These are phyloP conservation scores for Mythimna ferrago DNA, from an alignment of 2,888 invertebrate genomes.

Conservation along the genomic window DNA sequence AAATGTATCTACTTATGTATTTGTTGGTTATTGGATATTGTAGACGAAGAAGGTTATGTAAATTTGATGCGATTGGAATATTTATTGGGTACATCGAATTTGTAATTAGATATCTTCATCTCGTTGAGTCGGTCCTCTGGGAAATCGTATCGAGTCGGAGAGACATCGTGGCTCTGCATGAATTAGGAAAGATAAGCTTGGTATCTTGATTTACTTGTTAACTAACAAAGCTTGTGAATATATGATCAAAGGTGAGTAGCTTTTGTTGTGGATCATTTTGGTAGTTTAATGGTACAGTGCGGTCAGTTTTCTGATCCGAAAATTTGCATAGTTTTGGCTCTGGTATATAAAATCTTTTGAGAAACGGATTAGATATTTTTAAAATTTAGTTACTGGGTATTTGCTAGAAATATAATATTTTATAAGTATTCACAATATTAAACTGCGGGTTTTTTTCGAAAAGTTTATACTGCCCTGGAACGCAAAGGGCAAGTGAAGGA, in stretches of 20 bases:
- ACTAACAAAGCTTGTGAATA: conserved; percentile 57
- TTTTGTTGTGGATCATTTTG: conserved; percentile 26
- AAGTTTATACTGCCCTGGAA: no score
- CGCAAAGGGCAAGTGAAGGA: no score
- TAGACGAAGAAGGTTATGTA: conserved; percentile 73
- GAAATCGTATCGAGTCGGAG: conserved; percentile 82
- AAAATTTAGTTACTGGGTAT: no score
- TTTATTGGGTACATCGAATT: conserved; percentile 87
- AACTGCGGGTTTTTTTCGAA: no score
- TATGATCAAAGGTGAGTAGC: conserved; percentile 49
- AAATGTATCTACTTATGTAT: neutral
- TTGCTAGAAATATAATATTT: neutral
- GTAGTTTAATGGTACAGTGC: neutral
- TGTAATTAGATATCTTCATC: conserved; percentile 86
- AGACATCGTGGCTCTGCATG: conserved; percentile 80
- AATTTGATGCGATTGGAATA: conserved; percentile 84
- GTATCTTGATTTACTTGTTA: conserved; percentile 62
- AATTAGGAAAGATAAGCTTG: conserved; percentile 67
- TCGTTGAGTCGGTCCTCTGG: conserved; percentile 76
- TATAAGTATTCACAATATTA: neutral
- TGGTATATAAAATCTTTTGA: neutral
- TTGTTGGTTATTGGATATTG: conserved; percentile 24
- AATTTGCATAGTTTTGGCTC: conserved; percentile 3
- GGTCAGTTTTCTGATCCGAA: conserved; percentile 8
- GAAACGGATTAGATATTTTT: no score